phyloP scores from a whole-genome alignment of 2,113 vertebrate genomes.

The Rhipidura dahli region DNA sequence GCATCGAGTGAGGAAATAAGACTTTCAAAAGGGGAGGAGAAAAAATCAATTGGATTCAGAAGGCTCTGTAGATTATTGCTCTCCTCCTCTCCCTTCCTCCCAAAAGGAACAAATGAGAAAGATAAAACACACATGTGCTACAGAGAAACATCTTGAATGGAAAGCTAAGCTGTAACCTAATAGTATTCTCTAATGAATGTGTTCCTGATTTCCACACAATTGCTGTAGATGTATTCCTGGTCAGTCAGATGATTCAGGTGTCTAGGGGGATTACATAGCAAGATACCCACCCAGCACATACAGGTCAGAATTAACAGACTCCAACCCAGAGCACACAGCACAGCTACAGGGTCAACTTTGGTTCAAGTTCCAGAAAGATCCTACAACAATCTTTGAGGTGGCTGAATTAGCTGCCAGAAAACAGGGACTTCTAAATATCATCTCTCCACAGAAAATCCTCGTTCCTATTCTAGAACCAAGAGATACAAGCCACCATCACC shows the following conservation, averaged over 20 bases:
- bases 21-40: not conserved
- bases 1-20: not conserved
- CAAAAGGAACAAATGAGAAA: not conserved
- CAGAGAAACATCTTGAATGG: not conserved
- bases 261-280: not conserved
- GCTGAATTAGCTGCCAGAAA: not conserved
- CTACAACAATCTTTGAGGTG: not conserved
- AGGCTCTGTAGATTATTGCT: not conserved
- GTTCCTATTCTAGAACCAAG: not conserved
- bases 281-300: not conserved
- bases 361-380: not conserved
- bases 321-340: accelerated
- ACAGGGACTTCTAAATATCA: not conserved
- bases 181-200: not conserved
- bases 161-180: not conserved
- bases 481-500: not conserved
- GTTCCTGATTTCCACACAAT: not conserved
- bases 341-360: not conserved
- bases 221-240: not conserved
- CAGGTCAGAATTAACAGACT: not conserved
- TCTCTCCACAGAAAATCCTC: not conserved
- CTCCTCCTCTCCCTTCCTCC: not conserved
- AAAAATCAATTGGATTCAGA: not conserved
- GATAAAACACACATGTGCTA: not conserved
- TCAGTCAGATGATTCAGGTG: not conserved